Percentiles rank a stretch among this genome's conserved stretches.
phyloP scores from a whole-genome alignment of 2,797 vertebrate genomes.

The Gila robusta region DNA sequence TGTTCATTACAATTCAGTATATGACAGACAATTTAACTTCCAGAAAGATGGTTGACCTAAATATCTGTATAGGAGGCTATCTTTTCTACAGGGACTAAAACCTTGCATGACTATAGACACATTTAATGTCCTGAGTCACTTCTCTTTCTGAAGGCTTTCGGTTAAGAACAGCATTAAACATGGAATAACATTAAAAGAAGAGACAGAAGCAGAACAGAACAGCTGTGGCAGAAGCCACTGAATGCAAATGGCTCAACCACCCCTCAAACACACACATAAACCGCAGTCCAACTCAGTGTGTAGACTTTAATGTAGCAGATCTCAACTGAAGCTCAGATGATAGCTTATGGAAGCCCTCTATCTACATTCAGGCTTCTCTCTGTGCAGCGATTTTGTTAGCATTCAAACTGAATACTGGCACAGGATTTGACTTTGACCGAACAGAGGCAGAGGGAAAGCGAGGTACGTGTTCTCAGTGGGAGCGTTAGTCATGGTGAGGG shows the following conservation, averaged over 20 bases:
- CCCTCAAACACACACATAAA: constrained; percentile 18
- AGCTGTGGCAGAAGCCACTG: background rate
- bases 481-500: constrained; percentile 61
- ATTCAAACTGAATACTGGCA: constrained; percentile 31
- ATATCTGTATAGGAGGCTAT: background rate
- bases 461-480: constrained; percentile 32
- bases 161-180: background rate
- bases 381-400: constrained; percentile 19
- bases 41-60: background rate
- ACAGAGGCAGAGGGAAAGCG: constrained; percentile 33
- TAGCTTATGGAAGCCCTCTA: constrained; percentile 27
- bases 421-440: constrained; percentile 45
- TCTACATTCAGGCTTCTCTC: constrained; percentile 34
- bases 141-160: background rate
- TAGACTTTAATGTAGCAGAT: constrained; percentile 28
- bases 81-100: constrained; percentile 1
- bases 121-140: background rate
- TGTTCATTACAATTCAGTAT: background rate
- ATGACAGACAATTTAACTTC: background rate
- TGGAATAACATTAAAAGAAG: background rate
- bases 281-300: constrained; percentile 25
- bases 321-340: constrained; percentile 31
- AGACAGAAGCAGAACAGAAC: constrained; percentile 8
- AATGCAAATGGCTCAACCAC: constrained; percentile 31
- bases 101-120: background rate